Evolutionary conservation across 2,888 invertebrate genomes (phyloP).

Genomic region (Brachypalpus laphriformis): DNA sequence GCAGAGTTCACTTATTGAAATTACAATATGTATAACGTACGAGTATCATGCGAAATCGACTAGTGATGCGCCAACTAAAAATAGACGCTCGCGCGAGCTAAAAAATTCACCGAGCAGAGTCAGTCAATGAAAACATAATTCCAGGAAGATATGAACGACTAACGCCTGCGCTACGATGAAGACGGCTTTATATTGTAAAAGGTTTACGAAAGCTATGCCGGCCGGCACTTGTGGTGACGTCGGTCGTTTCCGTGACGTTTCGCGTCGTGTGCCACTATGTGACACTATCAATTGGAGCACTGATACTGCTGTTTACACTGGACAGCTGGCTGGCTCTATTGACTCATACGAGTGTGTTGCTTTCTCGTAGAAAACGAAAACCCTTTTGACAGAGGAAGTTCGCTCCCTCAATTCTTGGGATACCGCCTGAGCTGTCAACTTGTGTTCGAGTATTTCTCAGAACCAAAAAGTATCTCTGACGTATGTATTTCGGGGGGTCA

Average conservation of each 20-base stretch:
- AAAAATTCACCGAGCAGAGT: constrained; percentile 8
- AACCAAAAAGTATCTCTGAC: constrained; percentile 32
- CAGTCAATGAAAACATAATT: constrained; percentile 19
- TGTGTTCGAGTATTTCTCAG: constrained; percentile 17
- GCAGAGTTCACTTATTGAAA: constrained; percentile 38
- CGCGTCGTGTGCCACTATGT: constrained; percentile 36
- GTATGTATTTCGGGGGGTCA: constrained; percentile 20
- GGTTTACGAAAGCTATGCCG: neutral
- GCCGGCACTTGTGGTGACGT: constrained; percentile 2
- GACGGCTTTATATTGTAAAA: neutral
- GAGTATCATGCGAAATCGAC: constrained; percentile 27
- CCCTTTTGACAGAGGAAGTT: constrained; percentile 37
- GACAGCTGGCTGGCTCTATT: constrained; percentile 28
- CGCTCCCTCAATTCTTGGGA: constrained; percentile 29
- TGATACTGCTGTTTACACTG: constrained; percentile 3
- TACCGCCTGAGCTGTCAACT: constrained; percentile 36
- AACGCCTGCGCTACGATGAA: constrained; percentile 12
- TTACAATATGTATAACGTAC: constrained; percentile 1
- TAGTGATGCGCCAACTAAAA: constrained; percentile 50
- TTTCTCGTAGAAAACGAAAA: neutral
- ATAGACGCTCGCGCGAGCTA: constrained; percentile 38
- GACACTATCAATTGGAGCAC: constrained; percentile 26
- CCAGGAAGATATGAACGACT: constrained; percentile 15
- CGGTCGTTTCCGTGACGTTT: constrained; percentile 28
- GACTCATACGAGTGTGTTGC: constrained; percentile 14